Evolutionary conservation across 2,797 vertebrate genomes (phyloP).

Genomic region (Clarias platycephalus): DNA sequence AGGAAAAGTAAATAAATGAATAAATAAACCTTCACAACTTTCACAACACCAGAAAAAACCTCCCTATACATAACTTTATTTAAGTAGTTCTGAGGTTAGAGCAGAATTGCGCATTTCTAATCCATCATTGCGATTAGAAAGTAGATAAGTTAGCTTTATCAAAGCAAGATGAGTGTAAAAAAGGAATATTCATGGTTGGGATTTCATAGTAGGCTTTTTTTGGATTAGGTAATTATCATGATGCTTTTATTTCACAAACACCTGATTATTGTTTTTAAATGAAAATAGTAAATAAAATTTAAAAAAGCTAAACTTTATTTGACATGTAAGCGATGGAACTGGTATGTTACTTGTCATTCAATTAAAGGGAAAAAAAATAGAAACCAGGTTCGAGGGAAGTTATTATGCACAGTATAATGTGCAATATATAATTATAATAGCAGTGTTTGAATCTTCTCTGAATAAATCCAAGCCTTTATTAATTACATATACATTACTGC

Average conservation of each 20-base stretch:
- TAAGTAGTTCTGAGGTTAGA: slow-evolving; percentile 27
- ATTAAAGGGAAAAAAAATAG: background rate
- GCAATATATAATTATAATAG: no score
- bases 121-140: background rate
- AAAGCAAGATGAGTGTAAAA: background rate
- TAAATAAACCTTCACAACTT: slow-evolving; percentile 35
- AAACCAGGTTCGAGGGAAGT: no score
- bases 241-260: background rate
- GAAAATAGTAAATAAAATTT: background rate
- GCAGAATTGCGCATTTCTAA: no score
- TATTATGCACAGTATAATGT: no score
- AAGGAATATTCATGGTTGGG: background rate
- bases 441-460: no score
- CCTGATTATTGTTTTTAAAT: background rate
- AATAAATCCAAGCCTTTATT: no score
- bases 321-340: background rate
- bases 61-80: slow-evolving; percentile 35
- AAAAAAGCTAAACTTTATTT: background rate
- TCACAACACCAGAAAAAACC: slow-evolving; percentile 61
- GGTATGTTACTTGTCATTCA: background rate
- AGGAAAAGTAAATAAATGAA: slow-evolving; percentile 50
- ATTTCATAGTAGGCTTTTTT: background rate
- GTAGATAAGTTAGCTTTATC: background rate
- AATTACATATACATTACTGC: no score
- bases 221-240: background rate